Percentiles rank a stretch among this genome's conserved stretches.
Conservation (phyloP, 2,113 vertebrate genomes). For the Tursiops truncatus region DNA sequence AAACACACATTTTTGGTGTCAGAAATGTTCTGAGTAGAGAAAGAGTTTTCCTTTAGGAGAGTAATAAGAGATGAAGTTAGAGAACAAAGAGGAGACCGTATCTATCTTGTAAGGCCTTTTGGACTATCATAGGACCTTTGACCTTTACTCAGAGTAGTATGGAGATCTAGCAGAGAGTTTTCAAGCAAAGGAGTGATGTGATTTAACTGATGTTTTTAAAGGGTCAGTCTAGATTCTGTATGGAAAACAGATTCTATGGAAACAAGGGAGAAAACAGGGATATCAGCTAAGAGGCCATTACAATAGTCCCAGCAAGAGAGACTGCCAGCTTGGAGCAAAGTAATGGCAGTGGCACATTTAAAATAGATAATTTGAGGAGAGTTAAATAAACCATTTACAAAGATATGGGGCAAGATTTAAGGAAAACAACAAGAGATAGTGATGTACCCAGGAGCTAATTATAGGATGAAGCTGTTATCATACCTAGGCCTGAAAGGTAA, state of each 20-base stretch:
- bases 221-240: background rate
- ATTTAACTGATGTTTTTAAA: background rate
- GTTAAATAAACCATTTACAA: constrained; percentile 24
- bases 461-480: background rate
- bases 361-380: background rate
- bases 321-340: background rate
- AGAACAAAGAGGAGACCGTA: background rate
- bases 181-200: background rate
- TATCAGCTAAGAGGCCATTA: background rate
- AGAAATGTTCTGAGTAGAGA: background rate
- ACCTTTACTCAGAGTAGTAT: background rate
- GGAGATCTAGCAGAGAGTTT: background rate
- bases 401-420: background rate
- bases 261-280: background rate
- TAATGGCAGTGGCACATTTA: background rate
- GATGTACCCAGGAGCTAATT: background rate
- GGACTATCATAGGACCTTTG: background rate
- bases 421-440: background rate
- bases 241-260: background rate
- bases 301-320: background rate
- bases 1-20: background rate
- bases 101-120: background rate
- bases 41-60: background rate
- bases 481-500: background rate
- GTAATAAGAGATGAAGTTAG: background rate